Evolutionary conservation across 2,797 vertebrate genomes (phyloP).

Genomic region (Fistularia tabacaria): DNA sequence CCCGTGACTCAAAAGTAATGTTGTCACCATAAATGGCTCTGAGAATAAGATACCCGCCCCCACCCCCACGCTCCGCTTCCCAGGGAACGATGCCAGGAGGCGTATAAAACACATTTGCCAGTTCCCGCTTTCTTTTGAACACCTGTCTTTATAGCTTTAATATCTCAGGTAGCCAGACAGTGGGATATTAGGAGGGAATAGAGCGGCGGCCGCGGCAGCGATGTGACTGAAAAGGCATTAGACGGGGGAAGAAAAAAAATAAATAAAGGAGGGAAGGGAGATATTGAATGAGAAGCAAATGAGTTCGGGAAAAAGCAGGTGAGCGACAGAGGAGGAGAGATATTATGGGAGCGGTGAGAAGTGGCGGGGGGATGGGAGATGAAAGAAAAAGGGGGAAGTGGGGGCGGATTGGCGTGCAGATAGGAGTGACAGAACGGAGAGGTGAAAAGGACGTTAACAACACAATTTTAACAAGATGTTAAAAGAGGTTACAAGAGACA

Average conservation of each 20-base stretch:
- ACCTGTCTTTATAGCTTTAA: constrained; percentile 65
- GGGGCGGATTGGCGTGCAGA: constrained; percentile 50
- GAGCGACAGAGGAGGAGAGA: constrained; percentile 34
- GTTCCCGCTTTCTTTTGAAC: constrained; percentile 57
- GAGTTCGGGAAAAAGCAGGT: constrained; percentile 38
- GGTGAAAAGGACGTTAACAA: constrained; percentile 38
- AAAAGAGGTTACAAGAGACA: constrained; percentile 1
- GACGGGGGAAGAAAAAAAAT: constrained; percentile 22
- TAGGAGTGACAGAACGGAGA: constrained; percentile 23
- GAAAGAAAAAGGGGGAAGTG: constrained; percentile 47
- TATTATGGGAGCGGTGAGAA: constrained; percentile 52
- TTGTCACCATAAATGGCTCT: constrained; percentile 17
- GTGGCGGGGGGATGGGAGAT: constrained; percentile 22
- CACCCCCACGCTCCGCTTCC: constrained; percentile 30
- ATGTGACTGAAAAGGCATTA: constrained; percentile 57
- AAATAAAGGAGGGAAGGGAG: constrained; percentile 39
- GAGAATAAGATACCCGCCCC: constrained; percentile 34
- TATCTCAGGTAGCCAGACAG: constrained; percentile 60
- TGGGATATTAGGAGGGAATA: constrained; percentile 51
- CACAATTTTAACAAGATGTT: constrained; percentile 46
- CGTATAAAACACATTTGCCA: constrained; percentile 58
- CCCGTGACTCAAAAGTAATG: constrained; percentile 11
- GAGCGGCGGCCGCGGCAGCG: constrained; percentile 24
- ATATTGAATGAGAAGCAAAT: constrained; percentile 57
- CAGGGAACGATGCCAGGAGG: constrained; percentile 45